Evolutionary conservation across 2,113 vertebrate genomes (phyloP).

Genomic region (Saccopteryx bilineata): DNA sequence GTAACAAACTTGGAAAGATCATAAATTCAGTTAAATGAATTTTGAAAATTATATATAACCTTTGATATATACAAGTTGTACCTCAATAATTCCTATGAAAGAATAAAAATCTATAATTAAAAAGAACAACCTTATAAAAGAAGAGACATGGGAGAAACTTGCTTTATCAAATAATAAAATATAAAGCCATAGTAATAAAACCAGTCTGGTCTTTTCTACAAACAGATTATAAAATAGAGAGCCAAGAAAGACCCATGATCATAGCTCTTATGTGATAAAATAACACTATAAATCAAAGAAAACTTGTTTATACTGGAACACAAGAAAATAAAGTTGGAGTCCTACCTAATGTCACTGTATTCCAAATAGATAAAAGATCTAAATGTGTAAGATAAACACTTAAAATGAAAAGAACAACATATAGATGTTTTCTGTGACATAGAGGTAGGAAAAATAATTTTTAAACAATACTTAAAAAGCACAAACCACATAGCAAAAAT

Average conservation of each 20-base stretch:
- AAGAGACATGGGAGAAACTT: neutral
- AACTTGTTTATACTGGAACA: conserved; percentile 37
- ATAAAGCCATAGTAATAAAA: conserved; percentile 56
- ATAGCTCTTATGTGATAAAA: neutral
- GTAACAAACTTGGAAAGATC: neutral
- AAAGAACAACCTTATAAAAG: conserved; percentile 29
- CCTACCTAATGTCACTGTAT: neutral
- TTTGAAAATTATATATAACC: conserved; percentile 55
- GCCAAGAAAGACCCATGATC: neutral
- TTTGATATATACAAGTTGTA: conserved; percentile 17
- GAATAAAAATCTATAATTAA: conserved; percentile 62
- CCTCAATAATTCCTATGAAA: conserved; percentile 25
- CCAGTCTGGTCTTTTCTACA: neutral
- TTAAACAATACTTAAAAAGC: conserved; percentile 1
- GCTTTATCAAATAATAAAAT: conserved; percentile 55
- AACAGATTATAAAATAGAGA: conserved; percentile 28
- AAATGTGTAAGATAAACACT: conserved; percentile 7
- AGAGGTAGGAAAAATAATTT: neutral
- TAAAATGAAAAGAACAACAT: conserved; percentile 34
- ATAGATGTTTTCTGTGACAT: neutral
- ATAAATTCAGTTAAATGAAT: conserved; percentile 36
- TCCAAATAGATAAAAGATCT: conserved; percentile 21
- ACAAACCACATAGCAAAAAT: neutral
- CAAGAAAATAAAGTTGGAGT: conserved; percentile 7
- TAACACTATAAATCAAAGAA: conserved; percentile 50